Percentiles rank a stretch among this genome's conserved stretches.
Conservation (phyloP, 1,140 invertebrate species). For the Nixonia krombeini region DNA sequence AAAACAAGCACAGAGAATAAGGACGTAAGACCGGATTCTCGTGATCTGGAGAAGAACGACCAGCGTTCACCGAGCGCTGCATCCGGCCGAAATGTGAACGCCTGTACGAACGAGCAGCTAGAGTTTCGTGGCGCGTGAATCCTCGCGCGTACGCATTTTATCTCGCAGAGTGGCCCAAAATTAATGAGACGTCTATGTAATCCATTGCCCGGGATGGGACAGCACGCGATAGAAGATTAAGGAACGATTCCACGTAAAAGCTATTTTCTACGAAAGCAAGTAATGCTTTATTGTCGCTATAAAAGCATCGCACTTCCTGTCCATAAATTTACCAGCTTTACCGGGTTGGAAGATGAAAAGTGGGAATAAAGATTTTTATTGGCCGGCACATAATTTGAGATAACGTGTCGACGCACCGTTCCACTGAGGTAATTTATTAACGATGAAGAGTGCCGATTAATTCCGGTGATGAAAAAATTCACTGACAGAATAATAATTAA, state of each 20-base stretch:
- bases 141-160: slow-evolving; percentile 11
- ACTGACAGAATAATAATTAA: too few species aligned
- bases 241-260: slow-evolving; percentile 13
- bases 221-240: slow-evolving; percentile 30
- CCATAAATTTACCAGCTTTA: slow-evolving; percentile 22
- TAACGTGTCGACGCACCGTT: too few species aligned
- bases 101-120: slow-evolving; percentile 21
- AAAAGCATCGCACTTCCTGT: slow-evolving; percentile 41
- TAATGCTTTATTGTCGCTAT: slow-evolving; percentile 31
- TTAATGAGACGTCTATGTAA: slow-evolving; percentile 43
- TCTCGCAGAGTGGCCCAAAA: slow-evolving; percentile 5
- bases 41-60: not conserved
- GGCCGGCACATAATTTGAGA: not conserved
- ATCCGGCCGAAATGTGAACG: slow-evolving; percentile 33
- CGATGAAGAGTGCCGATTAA: too few species aligned
- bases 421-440: too few species aligned
- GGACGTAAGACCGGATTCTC: not conserved
- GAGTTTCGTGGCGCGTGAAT: slow-evolving; percentile 20
- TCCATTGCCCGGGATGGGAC: slow-evolving; percentile 28
- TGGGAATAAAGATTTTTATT: not conserved
- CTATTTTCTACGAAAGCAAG: slow-evolving; percentile 3
- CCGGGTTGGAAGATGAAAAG: not conserved
- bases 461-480: too few species aligned
- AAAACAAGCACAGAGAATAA: not conserved
- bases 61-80: not conserved